phyloP scores from a whole-genome alignment of 2,113 vertebrate species.

The Pimephales promelas region DNA sequence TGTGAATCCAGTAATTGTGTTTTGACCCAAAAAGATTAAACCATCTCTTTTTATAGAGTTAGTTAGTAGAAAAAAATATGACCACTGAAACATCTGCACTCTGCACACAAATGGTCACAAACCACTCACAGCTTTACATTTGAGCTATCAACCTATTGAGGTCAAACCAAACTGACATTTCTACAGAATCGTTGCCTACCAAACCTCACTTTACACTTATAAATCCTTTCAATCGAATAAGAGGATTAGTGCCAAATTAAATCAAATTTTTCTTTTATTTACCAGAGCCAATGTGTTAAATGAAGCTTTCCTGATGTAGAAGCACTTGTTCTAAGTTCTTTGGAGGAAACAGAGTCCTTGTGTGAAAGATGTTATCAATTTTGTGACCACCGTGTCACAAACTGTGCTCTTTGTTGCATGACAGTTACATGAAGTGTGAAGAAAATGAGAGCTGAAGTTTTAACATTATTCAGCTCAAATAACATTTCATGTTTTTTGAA shows the following conservation, averaged over 20 bases:
- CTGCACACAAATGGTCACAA: background rate
- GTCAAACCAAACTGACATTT: slow-evolving; percentile 9
- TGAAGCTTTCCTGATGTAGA: background rate
- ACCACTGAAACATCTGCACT: background rate
- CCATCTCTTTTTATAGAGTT: background rate
- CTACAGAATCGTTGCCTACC: background rate
- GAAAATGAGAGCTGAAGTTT: background rate
- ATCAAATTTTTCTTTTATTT: background rate
- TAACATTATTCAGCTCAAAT: background rate
- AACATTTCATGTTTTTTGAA: background rate
- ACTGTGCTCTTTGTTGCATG: background rate
- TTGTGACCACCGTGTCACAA: slow-evolving; percentile 8
- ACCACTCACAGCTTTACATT: background rate
- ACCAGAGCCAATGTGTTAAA: background rate
- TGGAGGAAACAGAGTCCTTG: background rate
- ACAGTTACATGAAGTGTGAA: slow-evolving; percentile 4
- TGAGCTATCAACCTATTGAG: background rate
- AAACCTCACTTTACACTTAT: background rate
- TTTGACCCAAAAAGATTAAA: background rate
- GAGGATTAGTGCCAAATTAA: background rate
- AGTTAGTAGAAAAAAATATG: background rate
- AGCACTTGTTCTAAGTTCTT: background rate
- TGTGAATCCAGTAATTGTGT: too few species aligned
- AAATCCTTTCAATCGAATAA: background rate
- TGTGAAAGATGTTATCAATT: background rate